phyloP scores from a whole-genome alignment of 1,140 invertebrate species.

The Theocolax elegans region DNA sequence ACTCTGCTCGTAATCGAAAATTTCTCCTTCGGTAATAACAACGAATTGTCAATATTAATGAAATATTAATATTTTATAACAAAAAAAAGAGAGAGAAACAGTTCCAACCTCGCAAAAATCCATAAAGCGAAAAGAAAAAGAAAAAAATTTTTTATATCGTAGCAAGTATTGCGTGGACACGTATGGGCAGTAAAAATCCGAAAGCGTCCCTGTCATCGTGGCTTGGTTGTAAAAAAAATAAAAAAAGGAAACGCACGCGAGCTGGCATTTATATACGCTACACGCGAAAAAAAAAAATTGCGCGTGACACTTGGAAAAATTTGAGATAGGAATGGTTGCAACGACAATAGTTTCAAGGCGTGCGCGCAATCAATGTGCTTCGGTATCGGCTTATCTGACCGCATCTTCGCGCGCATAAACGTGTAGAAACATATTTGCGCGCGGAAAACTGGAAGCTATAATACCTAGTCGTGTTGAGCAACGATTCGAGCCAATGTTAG shows the following conservation, averaged over 20 bases:
- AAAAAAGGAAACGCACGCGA: background rate
- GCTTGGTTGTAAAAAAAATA: background rate
- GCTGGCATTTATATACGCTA: background rate
- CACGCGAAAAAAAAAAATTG: background rate
- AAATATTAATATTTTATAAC: too few relatives aligned
- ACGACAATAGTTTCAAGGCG: background rate
- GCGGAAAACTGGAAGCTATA: background rate
- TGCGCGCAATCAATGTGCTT: background rate
- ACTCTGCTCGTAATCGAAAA: too few relatives aligned
- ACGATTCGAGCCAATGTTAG: background rate
- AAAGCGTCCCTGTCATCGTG: constrained; percentile 6
- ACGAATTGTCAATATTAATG: too few relatives aligned
- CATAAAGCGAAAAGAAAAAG: too few relatives aligned
- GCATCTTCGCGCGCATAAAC: background rate
- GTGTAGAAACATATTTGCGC: background rate
- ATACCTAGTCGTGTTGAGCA: too few relatives aligned
- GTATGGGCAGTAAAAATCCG: constrained; percentile 5
- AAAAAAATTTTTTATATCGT: too few relatives aligned
- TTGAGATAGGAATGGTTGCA: background rate
- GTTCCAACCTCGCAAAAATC: too few relatives aligned
- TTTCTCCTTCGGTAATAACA: too few relatives aligned
- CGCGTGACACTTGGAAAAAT: background rate
- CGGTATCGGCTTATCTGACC: background rate
- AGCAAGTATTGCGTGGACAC: background rate
- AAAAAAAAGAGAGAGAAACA: too few relatives aligned